These are phyloP conservation scores for Tympanoctomys barrerae DNA, from an alignment of 2,797 vertebrate genomes.

Conservation along the genomic window DNA sequence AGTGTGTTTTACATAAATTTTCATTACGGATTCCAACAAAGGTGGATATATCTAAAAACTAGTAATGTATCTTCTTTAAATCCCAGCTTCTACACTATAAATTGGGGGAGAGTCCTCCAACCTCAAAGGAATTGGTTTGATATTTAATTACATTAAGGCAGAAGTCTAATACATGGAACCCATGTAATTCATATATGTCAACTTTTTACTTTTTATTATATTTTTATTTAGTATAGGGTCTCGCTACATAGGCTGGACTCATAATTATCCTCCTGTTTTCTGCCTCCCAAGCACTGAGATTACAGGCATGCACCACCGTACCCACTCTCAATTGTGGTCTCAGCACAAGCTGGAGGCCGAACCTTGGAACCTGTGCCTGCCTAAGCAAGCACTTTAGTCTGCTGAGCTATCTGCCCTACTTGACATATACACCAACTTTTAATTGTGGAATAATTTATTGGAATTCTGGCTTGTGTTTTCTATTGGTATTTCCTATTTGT, in stretches of 20 bases:
- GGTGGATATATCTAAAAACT: not conserved
- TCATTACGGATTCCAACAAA: not conserved
- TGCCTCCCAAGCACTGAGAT: too few relatives aligned
- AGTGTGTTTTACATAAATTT: not conserved
- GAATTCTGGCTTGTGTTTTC: not conserved
- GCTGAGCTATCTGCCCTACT: too few relatives aligned
- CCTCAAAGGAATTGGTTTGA: not conserved
- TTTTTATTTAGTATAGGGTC: too few relatives aligned
- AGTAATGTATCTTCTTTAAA: not conserved
- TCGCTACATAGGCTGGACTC: too few relatives aligned
- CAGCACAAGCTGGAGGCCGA: too few relatives aligned
- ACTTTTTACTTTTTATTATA: not conserved
- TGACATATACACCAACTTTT: not conserved
- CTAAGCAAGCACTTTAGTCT: too few relatives aligned
- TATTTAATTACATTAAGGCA: not conserved
- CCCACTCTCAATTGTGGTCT: too few relatives aligned
- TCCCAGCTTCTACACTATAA: not conserved
- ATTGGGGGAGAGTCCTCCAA: not conserved
- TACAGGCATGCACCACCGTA: too few relatives aligned
- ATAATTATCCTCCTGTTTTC: too few relatives aligned
- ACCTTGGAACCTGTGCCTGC: too few relatives aligned
- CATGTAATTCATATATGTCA: not conserved
- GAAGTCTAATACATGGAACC: not conserved
- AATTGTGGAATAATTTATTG: not conserved
- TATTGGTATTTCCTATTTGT: not conserved